Conservation (phyloP, 2,113 vertebrate genomes). For the Oryzias woworae region DNA sequence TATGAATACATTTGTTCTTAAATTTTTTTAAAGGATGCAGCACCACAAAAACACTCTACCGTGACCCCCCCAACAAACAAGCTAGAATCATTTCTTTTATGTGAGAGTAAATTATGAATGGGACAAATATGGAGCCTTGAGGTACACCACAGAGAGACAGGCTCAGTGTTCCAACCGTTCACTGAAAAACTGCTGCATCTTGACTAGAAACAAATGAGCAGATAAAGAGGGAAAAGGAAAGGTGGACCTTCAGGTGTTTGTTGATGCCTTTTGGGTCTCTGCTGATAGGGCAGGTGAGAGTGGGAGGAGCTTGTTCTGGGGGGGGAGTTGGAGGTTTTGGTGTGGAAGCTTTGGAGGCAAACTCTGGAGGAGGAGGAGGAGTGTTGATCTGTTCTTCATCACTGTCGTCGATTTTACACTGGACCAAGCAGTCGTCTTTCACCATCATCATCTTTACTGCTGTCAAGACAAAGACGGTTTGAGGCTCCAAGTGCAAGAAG, state of each 20-base stretch:
- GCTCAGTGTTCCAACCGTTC: too few species aligned
- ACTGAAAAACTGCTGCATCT: too few species aligned
- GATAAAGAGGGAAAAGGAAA: not conserved
- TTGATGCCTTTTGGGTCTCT: conserved; percentile 80
- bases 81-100: too few species aligned
- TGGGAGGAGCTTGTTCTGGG: conserved; percentile 21
- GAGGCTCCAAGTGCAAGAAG: too few species aligned
- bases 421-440: conserved; percentile 77
- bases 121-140: not conserved
- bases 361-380: conserved; percentile 67
- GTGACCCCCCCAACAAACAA: too few species aligned
- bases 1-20: too few species aligned
- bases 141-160: too few species aligned
- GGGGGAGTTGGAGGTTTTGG: conserved; percentile 35
- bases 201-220: not conserved
- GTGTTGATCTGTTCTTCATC: conserved; percentile 54
- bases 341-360: conserved; percentile 51
- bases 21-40: too few species aligned
- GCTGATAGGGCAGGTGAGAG: conserved; percentile 31
- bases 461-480: not conserved
- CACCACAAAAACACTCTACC: too few species aligned
- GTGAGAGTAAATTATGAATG: too few species aligned
- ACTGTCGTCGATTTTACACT: conserved; percentile 75
- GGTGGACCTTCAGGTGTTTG: conserved; percentile 76
- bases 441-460: conserved; percentile 74